Evolutionary conservation across 2,888 invertebrate species (phyloP), one percentile per base, ranked within the genome.

Genomic region (Alsophila aescularia): DNA sequence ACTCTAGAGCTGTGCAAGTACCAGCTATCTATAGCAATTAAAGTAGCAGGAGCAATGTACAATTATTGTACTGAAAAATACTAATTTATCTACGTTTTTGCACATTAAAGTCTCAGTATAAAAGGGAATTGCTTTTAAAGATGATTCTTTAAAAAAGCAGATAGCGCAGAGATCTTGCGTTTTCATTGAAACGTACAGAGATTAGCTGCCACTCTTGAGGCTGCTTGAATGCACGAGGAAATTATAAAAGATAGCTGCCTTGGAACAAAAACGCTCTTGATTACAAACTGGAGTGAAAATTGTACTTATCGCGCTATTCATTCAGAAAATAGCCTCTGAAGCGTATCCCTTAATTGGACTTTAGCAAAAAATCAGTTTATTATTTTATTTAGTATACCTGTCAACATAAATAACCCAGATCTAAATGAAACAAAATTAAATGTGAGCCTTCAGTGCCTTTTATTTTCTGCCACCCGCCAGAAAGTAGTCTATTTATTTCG

Each of bases 171-270:
- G 29, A 53, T 44, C 43, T 51, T 39, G 21, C 40, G 35, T 40
- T 40, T 18, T 52, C 49, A 60, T 54, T 60, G 58, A 63, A 54
- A 56, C 55, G 51, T 52, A 50, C 12, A 44, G 39, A 58, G 59
- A 60, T 60, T 62, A 62, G 49, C 55, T 45, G 48, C 13, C 47
- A 18, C 14, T 52, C 45, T 45, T 32, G 49, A 51, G 41, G 21
- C 34, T 52, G 29, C 35, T 52, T 53, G 56, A 54, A 61, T 55
- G 52, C 49, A 54, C 15, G 52, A 44, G 48, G 54, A 51, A 57
- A 55, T 50, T 62, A 51, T 53, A 52, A 57, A 61, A 64, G 53
- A 52, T 45, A 58, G 58, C 53, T 36, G 21, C 32, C 32, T 13
- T 27, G 32, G 37, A 48, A 48, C 42, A 54, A 59, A 61, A 57